Evolutionary conservation across 2,797 vertebrate genomes (phyloP).

Genomic region (Ctenosaura bakeri): DNA sequence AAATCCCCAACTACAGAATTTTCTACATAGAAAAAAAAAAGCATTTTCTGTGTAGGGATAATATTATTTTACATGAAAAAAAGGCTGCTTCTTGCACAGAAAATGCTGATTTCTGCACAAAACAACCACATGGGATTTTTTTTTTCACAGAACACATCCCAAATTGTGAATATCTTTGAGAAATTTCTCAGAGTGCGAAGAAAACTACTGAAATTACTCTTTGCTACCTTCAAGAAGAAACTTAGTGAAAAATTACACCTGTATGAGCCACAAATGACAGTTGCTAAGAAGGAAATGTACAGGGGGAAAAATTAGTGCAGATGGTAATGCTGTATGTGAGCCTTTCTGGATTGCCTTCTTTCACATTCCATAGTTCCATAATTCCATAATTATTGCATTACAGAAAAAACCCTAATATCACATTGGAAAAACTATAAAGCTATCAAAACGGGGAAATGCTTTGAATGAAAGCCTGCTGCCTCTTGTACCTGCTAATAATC

Average conservation of each 20-base stretch:
- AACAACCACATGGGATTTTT: not conserved
- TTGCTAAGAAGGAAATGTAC: not conserved
- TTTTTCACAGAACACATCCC: not conserved
- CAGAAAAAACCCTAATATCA: conserved; percentile 3
- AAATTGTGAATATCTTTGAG: no score
- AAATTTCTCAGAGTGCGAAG: no score
- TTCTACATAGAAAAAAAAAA: no score
- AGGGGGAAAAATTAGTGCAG: not conserved
- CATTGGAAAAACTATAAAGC: conserved; percentile 25
- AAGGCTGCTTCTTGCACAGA: no score
- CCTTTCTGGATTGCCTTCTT: not conserved
- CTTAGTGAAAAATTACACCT: not conserved
- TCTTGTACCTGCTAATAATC: conserved; percentile 63
- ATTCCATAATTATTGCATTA: not conserved
- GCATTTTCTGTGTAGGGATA: no score
- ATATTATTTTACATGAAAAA: no score
- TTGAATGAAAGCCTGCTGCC: conserved; percentile 60
- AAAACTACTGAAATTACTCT: no score
- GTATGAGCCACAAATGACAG: not conserved
- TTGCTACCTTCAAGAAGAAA: no score
- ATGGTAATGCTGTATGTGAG: not conserved
- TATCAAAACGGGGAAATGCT: conserved; percentile 56
- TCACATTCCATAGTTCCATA: not conserved
- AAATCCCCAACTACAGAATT: no score
- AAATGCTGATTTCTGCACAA: no score